These are phyloP conservation scores for Cottoperca gobio DNA, from an alignment of 2,797 vertebrate species.

Conservation along the genomic window DNA sequence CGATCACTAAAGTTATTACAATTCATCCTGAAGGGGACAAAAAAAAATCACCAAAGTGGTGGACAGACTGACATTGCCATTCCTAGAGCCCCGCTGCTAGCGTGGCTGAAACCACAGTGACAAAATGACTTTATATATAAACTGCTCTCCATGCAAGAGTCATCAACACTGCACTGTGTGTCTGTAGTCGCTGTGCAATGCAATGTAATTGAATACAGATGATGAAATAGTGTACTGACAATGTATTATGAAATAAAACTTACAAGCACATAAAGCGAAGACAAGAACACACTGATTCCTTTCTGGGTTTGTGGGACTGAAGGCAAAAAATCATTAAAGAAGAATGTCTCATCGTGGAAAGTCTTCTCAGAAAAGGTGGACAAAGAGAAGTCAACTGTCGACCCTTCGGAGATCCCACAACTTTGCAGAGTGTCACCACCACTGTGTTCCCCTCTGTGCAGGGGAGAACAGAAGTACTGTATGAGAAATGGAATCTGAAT, in stretches of 20 bases:
- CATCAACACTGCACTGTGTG: too few relatives aligned
- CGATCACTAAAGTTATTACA: too few relatives aligned
- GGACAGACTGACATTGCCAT: not conserved
- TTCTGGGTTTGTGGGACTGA: conserved; percentile 64
- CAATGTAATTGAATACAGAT: too few relatives aligned
- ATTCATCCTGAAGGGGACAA: too few relatives aligned
- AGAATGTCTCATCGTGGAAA: not conserved
- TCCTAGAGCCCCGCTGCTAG: too few relatives aligned
- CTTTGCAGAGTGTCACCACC: conserved; percentile 18
- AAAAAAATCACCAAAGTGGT: not conserved
- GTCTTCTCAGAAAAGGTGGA: conserved; percentile 44
- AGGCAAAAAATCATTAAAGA: conserved; percentile 54
- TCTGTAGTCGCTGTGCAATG: too few relatives aligned
- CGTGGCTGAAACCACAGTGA: not conserved
- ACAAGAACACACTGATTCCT: conserved; percentile 71
- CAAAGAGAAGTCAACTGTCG: conserved; percentile 54
- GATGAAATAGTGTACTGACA: not conserved
- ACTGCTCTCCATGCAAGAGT: too few relatives aligned
- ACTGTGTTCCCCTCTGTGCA: conserved; percentile 37
- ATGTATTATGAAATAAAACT: conserved; percentile 6
- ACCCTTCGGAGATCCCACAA: conserved; percentile 54
- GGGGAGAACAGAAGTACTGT: accelerated
- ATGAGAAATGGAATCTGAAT: not conserved
- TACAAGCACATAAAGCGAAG: conserved; percentile 63
- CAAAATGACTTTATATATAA: not conserved